Base-by-base conservation (phyloP, 2,888 invertebrate genomes). In the Priocnemis perturbator region DNA sequence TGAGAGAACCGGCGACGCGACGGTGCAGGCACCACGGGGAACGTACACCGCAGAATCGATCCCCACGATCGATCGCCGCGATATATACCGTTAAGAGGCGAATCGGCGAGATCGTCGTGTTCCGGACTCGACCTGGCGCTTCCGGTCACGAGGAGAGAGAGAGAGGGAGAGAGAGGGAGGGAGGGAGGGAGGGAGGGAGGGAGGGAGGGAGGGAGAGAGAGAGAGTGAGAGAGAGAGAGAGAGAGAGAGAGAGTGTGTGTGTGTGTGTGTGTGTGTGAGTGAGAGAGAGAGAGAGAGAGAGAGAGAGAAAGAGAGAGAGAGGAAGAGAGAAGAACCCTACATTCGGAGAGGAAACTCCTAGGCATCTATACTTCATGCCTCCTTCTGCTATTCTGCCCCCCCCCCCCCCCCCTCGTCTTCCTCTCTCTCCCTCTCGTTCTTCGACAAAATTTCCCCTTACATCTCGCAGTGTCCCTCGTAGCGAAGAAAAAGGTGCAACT, bases 91-190 rank as follows among this genome's bases (percentile, higher is more conserved):
- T 85, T 85, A 85, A 81, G 75, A 80, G 79, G 65, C 64, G 73
- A 78, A 75, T 74, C 77, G 71, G 60, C 66, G 79, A 84, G 84
- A 83, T 83, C 83, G 84, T 66, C 77, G 81, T 81, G 84, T 84
- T 84, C 84, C 84, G 83, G 79, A 82, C 84, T 81, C 74, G 81
- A 82, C 80, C 77, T 81, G 14, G 82, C 82, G 82, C 83, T 87
- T 87, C 87, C 87, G 87, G 87, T 88, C 87, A 87, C 87, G 87
- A 86, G 79, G 73, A 78, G 76, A 71, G 72, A 78, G 23, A 37
- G 21, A 14, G n/a, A 60, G 55, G 23, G 53, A 57, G 14, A 9
- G 37, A 37, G 9, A 15, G 1, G 37, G 58, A 37, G 58, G 30
- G 26, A 57, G 37, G n/a, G 19, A 57, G 26, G 9, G 58, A 37